Base-by-base conservation (phyloP, 2,888 invertebrate species). In the Chymomyza fuscimana region DNA sequence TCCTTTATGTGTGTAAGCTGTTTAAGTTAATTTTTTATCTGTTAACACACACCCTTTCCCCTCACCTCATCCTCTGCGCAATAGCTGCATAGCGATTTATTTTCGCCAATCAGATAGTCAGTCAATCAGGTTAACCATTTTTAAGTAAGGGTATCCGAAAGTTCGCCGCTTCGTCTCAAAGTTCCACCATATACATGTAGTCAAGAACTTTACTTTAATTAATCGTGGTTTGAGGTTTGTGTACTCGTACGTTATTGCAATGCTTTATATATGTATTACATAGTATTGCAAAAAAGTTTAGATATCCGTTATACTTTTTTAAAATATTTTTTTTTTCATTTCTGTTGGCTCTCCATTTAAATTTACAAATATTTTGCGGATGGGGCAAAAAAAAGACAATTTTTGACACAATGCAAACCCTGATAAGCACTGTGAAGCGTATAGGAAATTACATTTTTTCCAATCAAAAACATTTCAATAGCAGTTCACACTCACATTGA, bases 371-470 rank as follows among this genome's bases (percentile, higher is more conserved):
- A 51, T 72, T 65, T 52, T 54, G 67, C 67, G 64, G 70, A 36
- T 67, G 60, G 32, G 15, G 12, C 32, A 9, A 32, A 73, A 78
- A 81, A 78, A 77, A 75, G 77, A 79, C 84, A 79, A 87, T 82
- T 83, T 81, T 79, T 76, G 79, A 78, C 80, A 81, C 88, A 86
- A 82, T 79, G 79, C 78, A 69, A 65, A 67, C 68, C 63, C 63
- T 77, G 86, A 87, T 87, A 87, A 87, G 86, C 81, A 76, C 74
- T 77, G 72, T 89, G 82, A 79, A 86, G 80, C 88, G 90, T 88
- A 89, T 90, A 89, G 89, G 89, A 89, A 89, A 89, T 89, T 89
- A 89, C 78, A 89, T 90, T 89, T 89, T 88, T 89, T 90, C 90
- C 89, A 90, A 90, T 89, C 89, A 90, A 88, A 86, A 87, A 78